Base-by-base conservation (phyloP, 1,140 invertebrate genomes). In the Schmidtea mediterranea region DNA sequence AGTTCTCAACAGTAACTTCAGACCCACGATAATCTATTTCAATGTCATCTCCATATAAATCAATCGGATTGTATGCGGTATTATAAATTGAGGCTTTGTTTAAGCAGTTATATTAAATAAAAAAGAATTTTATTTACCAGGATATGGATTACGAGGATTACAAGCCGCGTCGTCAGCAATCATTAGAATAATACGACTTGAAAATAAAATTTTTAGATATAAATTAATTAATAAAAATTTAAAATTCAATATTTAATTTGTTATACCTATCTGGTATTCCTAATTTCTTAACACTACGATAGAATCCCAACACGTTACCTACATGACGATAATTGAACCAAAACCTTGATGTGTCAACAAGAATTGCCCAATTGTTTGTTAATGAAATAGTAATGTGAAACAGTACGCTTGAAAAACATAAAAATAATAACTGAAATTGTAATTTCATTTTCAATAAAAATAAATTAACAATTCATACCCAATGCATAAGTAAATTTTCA, bases 241-340 rank as follows among this genome's bases (percentile, higher is more conserved):
- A n/a, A n/a, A n/a, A n/a, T n/a, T n/a, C n/a, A n/a, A n/a, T n/a
- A n/a, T n/a, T n/a, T n/a, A n/a, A n/a, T n/a, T n/a, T n/a, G n/a
- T n/a, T 72, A n/a, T n/a, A n/a, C n/a, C 72, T 76, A 62, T 95
- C 87, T 6, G 89, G 89, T 53, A 97, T 95, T 32, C 90, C 90
- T 1, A 98, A 70, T 16, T 89, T 71, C 67, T 97, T 97, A 0
- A 97, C 84, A 61, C 84, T 92, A 0, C 87, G 74, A 61, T 98
- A 97, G 57, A 98, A 84, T 0, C 89, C 95, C 36, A 98, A 67
- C 0, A 94, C 90, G 67, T 98, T 98, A 0, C 90, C 86, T 12
- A 94, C 86, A 75, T 98, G 92, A 32, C 92, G 73, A 64, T 98
- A 98, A 65, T 98, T 98, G 57, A 95, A 97, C 90, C 90, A 98